Conservation (phyloP, 2,888 invertebrate genomes). For the Apantesis nais region DNA sequence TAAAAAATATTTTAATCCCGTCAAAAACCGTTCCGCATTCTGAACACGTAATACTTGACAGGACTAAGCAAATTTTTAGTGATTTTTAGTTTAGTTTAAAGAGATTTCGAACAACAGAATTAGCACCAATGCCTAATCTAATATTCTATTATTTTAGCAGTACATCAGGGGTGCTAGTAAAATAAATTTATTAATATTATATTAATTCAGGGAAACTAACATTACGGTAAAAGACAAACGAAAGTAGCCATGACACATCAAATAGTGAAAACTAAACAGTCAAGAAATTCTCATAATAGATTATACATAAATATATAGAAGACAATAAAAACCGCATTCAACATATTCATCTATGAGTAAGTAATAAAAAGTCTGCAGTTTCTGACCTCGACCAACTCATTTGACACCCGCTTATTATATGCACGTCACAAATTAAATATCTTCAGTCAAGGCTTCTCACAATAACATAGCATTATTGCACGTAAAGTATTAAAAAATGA, state of each 20-base stretch:
- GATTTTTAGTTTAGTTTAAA: too few species aligned
- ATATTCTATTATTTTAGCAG: too few species aligned
- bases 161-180: too few species aligned
- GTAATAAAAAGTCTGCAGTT: slow-evolving; percentile 14
- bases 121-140: too few species aligned
- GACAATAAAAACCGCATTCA: slow-evolving; percentile 6
- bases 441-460: background rate
- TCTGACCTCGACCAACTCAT: slow-evolving; percentile 16
- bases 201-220: too few species aligned
- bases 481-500: background rate
- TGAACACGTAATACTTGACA: too few species aligned
- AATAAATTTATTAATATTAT: too few species aligned
- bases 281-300: background rate
- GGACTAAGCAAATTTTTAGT: too few species aligned
- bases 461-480: background rate
- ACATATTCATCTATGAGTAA: slow-evolving; percentile 5
- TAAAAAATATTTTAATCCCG: too few species aligned
- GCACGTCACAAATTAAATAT: slow-evolving; percentile 1
- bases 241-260: background rate
- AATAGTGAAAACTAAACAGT: background rate
- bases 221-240: too few species aligned
- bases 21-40: too few species aligned
- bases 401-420: slow-evolving; percentile 16
- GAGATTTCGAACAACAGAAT: too few species aligned
- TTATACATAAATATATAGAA: background rate